These are phyloP conservation scores for Hemibagrus guttatus DNA, from an alignment of 2,797 vertebrate genomes.

Conservation along the genomic window DNA sequence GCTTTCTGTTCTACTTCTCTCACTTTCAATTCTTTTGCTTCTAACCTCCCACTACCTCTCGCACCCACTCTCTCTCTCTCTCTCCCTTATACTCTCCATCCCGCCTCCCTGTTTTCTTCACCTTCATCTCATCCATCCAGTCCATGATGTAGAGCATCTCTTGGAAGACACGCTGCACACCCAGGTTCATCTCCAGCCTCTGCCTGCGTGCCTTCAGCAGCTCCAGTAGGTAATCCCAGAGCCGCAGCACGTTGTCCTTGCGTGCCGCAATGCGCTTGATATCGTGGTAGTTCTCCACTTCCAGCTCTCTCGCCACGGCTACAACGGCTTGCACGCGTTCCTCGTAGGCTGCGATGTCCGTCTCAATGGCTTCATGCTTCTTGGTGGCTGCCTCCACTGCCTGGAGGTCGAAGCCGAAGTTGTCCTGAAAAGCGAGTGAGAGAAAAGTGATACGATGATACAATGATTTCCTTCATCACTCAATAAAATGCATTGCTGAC, in stretches of 20 bases:
- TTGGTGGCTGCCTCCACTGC: slow-evolving; percentile 81
- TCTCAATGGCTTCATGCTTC: slow-evolving; percentile 85
- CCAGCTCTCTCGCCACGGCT: slow-evolving; percentile 78
- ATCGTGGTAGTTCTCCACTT: slow-evolving; percentile 78
- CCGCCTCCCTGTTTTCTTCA: background rate
- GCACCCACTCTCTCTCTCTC: slow-evolving; percentile 10
- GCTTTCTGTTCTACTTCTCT: background rate
- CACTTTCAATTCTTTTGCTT: slow-evolving; percentile 1
- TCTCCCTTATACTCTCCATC: background rate
- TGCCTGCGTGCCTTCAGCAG: slow-evolving; percentile 87
- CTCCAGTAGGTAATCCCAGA: slow-evolving; percentile 97
- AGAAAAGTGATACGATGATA: background rate
- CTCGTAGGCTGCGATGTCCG: slow-evolving; percentile 79
- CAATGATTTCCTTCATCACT: background rate
- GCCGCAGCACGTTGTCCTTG: slow-evolving; percentile 90
- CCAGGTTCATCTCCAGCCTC: slow-evolving; percentile 91
- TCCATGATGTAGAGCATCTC: slow-evolving; percentile 99
- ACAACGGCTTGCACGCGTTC: slow-evolving; percentile 80
- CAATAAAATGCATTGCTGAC: background rate
- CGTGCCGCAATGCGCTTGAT: slow-evolving; percentile 72
- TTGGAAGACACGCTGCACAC: slow-evolving; percentile 95
- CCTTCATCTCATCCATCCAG: slow-evolving; percentile 84
- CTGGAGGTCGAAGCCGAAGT: slow-evolving; percentile 76
- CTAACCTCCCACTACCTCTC: background rate
- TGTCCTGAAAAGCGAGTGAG: slow-evolving; percentile 67